Evolutionary conservation across 2,113 vertebrate genomes (phyloP), one percentile per base, ranked within the genome.

Genomic region (Nycticebus coucang): DNA sequence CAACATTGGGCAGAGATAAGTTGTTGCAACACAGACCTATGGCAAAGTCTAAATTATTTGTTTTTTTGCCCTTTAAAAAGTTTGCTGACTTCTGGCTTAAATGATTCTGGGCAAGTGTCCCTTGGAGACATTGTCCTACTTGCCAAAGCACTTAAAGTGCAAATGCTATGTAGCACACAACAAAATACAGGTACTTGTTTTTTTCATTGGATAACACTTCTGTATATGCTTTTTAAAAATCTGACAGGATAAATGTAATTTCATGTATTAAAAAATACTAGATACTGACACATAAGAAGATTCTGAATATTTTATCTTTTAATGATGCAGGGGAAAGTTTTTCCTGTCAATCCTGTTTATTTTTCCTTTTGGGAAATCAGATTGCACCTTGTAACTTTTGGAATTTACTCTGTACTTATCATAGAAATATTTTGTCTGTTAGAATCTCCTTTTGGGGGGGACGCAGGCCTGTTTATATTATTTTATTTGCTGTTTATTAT

Each of bases 341-440:
- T 82, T 64, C 3, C 13, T 64, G 30, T 80, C 0, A 37, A 66
- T 8, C 33, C 24, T 64, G 18, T 41, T 91, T 57, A 83, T 77
- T 74, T 94, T 71, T 37, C 78, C 86, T 91, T 91, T 93, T 37
- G 66, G 75, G 35, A 94, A 93, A 45, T 60, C 26, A 85, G 50
- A 30, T 19, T 45, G n/a, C 53, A 80, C 18, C 4, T 5, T 87
- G 37, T 84, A 7, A 91, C 53, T 64, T 95, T 57, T 74, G 68
- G 74, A 86, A 81, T 85, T 78, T 45, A 28, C 50, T 81, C 82
- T 74, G 18, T 57, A 72, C 19, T 57, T 21, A 71, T 66, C 35
- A 68, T 24, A 37, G 86, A 95, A 82, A 88, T 64, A 88, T 11
- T 72, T 71, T 71, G 22, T 66, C n/a, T 37, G n/a, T 19, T 92